phyloP scores from a whole-genome alignment of 2,888 invertebrate species.

The Euspilapteryx auroguttella region DNA sequence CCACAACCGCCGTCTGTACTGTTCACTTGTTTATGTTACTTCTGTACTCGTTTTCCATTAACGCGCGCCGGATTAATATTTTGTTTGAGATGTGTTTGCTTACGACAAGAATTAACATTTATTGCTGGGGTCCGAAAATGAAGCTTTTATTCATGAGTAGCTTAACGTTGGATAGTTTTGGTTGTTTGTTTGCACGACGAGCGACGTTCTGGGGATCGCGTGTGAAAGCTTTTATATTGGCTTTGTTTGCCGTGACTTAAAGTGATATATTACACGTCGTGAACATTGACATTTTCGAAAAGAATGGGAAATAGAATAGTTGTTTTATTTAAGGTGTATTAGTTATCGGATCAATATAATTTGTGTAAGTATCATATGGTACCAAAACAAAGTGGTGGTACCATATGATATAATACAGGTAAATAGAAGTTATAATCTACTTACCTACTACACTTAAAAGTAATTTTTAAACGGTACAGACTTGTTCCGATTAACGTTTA shows the following conservation, averaged over 20 bases:
- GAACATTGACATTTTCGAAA: constrained; percentile 38
- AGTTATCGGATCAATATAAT: too few relatives aligned
- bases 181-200: constrained; percentile 41
- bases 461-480: too few relatives aligned
- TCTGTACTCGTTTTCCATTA: constrained; percentile 55
- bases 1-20: constrained; percentile 5
- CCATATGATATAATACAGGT: too few relatives aligned
- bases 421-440: too few relatives aligned
- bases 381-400: too few relatives aligned
- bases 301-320: constrained; percentile 25
- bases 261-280: constrained; percentile 55
- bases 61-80: constrained; percentile 55
- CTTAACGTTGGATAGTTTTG: constrained; percentile 51
- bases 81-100: constrained; percentile 53
- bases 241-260: constrained; percentile 52
- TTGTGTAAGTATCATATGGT: too few relatives aligned
- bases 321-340: too few relatives aligned
- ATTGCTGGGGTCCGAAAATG: constrained; percentile 50
- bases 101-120: constrained; percentile 58
- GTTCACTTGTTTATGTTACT: constrained; percentile 47
- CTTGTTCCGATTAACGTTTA: too few relatives aligned
- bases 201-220: constrained; percentile 43
- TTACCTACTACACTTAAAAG: too few relatives aligned
- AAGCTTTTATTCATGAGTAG: constrained; percentile 57
- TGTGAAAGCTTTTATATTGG: constrained; percentile 54